Evolutionary conservation across 2,888 invertebrate species (phyloP).

Genomic region (Drosophila suboccidentalis): DNA sequence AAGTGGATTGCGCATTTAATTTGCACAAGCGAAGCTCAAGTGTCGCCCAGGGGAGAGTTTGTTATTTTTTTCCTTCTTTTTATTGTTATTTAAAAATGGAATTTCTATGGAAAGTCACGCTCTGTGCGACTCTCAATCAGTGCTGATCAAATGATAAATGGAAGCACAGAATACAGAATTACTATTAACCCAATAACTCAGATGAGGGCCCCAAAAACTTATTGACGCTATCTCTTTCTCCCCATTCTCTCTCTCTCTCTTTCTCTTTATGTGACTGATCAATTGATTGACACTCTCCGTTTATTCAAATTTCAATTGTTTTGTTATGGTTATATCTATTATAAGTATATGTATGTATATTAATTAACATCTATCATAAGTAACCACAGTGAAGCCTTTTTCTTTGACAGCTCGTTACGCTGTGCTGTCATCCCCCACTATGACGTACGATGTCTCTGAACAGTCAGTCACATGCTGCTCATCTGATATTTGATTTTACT

Average conservation of each 20-base stretch:
- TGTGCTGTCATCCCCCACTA: conserved; percentile 10
- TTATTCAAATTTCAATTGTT: conserved; percentile 57
- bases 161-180: not conserved
- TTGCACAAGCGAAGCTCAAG: conserved; percentile 21
- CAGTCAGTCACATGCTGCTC: conserved; percentile 49
- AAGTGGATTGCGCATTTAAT: conserved; percentile 34
- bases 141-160: conserved; percentile 57
- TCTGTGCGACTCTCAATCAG: conserved; percentile 51
- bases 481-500: conserved; percentile 25
- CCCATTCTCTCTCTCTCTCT: not conserved
- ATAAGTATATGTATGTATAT: conserved; percentile 14
- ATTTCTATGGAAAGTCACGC: conserved; percentile 54
- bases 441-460: conserved; percentile 6
- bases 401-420: conserved; percentile 11
- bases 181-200: conserved; percentile 16
- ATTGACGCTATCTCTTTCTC: not conserved
- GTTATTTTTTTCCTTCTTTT: not conserved
- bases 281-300: conserved; percentile 57
- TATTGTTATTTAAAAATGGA: conserved; percentile 11
- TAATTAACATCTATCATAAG: conserved; percentile 18
- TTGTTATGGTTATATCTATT: conserved; percentile 40
- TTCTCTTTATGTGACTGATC: conserved; percentile 29
- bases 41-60: conserved; percentile 9
- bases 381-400: conserved; percentile 20
- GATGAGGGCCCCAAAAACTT: conserved; percentile 11